These are phyloP conservation scores for Phataginus tricuspis DNA, from an alignment of 2,797 vertebrate genomes.

Conservation along the genomic window DNA sequence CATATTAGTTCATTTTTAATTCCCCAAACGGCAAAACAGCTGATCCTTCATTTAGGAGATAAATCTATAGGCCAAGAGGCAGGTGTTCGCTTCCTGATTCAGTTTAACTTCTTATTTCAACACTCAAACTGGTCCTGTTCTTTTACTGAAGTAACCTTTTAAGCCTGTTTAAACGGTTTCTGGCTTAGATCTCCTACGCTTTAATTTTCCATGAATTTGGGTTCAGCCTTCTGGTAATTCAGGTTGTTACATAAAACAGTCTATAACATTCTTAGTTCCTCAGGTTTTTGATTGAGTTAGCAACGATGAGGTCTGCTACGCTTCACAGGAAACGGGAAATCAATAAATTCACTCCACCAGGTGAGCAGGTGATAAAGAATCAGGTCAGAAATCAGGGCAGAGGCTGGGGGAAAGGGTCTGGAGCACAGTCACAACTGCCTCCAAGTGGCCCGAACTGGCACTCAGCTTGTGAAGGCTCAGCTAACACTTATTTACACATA, in stretches of 20 bases:
- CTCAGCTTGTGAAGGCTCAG: rapidly evolving
- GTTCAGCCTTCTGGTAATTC: slow-evolving; percentile 58
- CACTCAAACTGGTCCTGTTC: slow-evolving; percentile 9
- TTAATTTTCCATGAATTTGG: slow-evolving; percentile 62
- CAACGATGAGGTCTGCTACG: background rate
- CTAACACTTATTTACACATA: background rate
- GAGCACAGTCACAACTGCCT: background rate
- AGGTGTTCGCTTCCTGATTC: background rate
- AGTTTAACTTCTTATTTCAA: slow-evolving; percentile 53
- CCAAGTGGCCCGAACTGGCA: background rate
- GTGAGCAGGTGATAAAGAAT: background rate
- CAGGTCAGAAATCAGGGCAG: background rate
- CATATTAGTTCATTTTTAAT: slow-evolving; percentile 35
- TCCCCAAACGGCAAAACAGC: background rate
- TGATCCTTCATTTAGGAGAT: slow-evolving; percentile 47
- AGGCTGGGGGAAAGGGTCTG: rapidly evolving
- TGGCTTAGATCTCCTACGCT: slow-evolving; percentile 59
- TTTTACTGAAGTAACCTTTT: slow-evolving; percentile 58
- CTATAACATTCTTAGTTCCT: slow-evolving; percentile 57
- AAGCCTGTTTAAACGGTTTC: slow-evolving; percentile 64
- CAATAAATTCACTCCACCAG: background rate
- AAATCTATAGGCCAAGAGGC: slow-evolving; percentile 41
- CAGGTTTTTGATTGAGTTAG: slow-evolving; percentile 33
- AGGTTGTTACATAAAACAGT: slow-evolving; percentile 62
- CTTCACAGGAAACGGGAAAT: background rate